Evolutionary conservation across 2,888 invertebrate genomes (phyloP).

Genomic region (Danaus chrysippus): DNA sequence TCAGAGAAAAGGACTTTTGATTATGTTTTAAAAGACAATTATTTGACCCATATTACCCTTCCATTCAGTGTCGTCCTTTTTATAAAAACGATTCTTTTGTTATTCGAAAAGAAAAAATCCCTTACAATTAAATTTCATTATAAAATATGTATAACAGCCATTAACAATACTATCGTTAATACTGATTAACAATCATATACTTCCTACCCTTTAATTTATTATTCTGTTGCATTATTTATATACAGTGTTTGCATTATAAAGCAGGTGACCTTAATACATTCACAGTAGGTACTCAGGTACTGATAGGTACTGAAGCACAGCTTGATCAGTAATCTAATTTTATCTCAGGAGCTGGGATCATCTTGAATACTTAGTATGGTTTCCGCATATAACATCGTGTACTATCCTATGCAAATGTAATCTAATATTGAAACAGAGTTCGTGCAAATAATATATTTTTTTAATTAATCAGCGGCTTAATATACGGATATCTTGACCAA

Average conservation of each 20-base stretch:
- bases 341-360: conserved; percentile 7
- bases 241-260: not conserved
- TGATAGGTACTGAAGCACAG: not conserved
- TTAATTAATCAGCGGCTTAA: too few species aligned
- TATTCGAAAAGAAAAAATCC: too few species aligned
- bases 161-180: too few species aligned
- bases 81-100: too few species aligned
- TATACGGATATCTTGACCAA: too few species aligned
- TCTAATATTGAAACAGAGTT: not conserved
- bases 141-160: too few species aligned
- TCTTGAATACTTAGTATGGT: conserved; percentile 2
- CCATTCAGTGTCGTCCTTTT: too few species aligned
- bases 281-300: not conserved
- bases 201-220: not conserved
- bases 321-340: not conserved
- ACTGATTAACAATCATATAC: not conserved
- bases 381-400: not conserved
- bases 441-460: not conserved
- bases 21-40: too few species aligned
- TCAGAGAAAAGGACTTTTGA: too few species aligned
- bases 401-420: not conserved
- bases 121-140: too few species aligned
- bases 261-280: not conserved
- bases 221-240: not conserved
- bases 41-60: too few species aligned